phyloP scores from a whole-genome alignment of 2,113 vertebrate genomes.

The Oncorhynchus kisutch region DNA sequence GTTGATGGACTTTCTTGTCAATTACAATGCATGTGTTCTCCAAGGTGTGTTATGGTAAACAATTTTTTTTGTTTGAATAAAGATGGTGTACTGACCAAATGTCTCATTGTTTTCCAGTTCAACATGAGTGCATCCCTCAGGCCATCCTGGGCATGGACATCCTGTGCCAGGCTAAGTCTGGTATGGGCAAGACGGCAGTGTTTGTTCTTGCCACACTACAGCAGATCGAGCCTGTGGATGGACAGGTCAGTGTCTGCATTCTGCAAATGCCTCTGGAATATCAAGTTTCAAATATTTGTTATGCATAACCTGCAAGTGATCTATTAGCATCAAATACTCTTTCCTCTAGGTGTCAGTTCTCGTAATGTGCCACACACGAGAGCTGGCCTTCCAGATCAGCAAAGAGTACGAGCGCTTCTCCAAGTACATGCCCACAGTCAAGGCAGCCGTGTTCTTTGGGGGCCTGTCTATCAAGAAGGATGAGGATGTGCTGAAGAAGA shows the following conservation, averaged over 20 bases:
- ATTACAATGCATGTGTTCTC: background rate
- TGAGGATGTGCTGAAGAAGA: conserved; percentile 82
- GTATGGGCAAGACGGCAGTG: conserved; percentile 88
- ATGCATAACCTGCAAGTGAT: no score
- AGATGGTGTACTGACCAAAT: background rate
- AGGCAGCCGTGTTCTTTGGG: conserved; percentile 85
- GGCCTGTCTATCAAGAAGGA: conserved; percentile 87
- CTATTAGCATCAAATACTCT: background rate
- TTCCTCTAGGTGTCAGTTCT: conserved; percentile 77
- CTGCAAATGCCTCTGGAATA: background rate
- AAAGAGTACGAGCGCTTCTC: conserved; percentile 91
- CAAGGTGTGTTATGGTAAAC: background rate
- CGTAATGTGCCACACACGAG: conserved; percentile 87
- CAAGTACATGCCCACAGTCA: conserved; percentile 86
- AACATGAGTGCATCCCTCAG: conserved; percentile 89
- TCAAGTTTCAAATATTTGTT: background rate
- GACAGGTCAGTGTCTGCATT: conserved; percentile 73
- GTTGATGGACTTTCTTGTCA: background rate
- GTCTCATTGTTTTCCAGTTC: conserved; percentile 67
- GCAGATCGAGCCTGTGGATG: conserved; percentile 83
- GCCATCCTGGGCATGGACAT: conserved; percentile 89
- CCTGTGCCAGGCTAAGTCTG: conserved; percentile 87
- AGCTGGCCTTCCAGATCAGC: conserved; percentile 89
- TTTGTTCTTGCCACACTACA: conserved; percentile 88
- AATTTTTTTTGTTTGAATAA: background rate